Evolutionary conservation across 2,888 invertebrate species (phyloP), one percentile per base, ranked within the genome.

Genomic region (Petrolisthes manimaculis): DNA sequence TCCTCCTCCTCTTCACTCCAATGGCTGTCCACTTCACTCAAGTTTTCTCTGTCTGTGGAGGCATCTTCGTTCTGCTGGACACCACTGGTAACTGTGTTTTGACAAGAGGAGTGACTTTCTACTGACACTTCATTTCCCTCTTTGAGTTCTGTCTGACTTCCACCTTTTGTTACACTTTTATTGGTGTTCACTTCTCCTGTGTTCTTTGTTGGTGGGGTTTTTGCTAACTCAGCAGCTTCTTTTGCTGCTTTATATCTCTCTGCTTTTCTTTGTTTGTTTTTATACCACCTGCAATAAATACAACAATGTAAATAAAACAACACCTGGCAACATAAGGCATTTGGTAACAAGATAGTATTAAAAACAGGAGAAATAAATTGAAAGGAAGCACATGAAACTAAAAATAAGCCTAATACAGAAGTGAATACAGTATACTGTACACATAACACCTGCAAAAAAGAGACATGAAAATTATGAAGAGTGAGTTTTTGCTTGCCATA

Each of bases 1-100:
- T 77, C 74, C 18, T 53, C 53, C 21, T 71, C 14, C 21, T 71
- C 74, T 14, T 84, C 82, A 77, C 67, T 83, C 79, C 21, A 69
- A 4, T 18, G 9, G 21, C 53, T 61, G 14, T 84, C 78, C 6
- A 14, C 79, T 84, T 37, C 24, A 80, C 56, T 21, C 24, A 80
- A 8, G 21, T n/a, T 61, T 78, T 61, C 75, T 77, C 21, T 21
- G 74, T 51, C 55, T 53, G 21, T 85, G 12, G 14, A 6, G 71
- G 3, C 37, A n/a, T 69, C 54, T 53, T 69, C 54, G 24, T 3
- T 3, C 6, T 37, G 37, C 51, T 81, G 14, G 37, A 8, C 4
- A 37, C 8, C 24, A n/a, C 55, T 80, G 21, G 4, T 1, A 6
- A 14, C 8, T 12, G 56, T 24, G 77, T 8, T 37, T 9, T 18